phyloP scores from a whole-genome alignment of 1,140 invertebrate genomes.

The Chlorops oryzae region DNA sequence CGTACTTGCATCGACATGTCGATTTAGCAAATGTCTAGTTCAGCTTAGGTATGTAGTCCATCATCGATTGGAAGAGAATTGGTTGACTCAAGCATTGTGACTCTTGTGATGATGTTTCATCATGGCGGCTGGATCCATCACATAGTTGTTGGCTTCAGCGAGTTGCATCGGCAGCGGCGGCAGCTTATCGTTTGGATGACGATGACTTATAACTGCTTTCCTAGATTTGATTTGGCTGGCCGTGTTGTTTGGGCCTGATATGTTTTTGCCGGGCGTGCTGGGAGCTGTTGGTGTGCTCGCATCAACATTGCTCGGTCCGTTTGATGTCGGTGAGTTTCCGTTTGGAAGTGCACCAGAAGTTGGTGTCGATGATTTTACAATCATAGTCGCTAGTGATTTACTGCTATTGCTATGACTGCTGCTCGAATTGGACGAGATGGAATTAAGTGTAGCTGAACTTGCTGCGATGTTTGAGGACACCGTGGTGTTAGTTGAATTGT shows the following conservation, averaged over 20 bases:
- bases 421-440: not conserved
- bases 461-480: not conserved
- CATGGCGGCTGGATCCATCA: slow-evolving; percentile 43
- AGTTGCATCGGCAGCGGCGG: slow-evolving; percentile 44
- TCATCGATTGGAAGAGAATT: not conserved
- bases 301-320: not conserved
- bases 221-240: slow-evolving; percentile 49
- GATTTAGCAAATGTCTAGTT: too few species aligned
- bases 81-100: slow-evolving; percentile 26
- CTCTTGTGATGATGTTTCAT: slow-evolving; percentile 41
- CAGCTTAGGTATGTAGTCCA: too few species aligned
- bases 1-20: too few species aligned
- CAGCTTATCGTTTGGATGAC: slow-evolving; percentile 56
- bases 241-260: not conserved
- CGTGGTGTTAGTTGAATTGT: not conserved
- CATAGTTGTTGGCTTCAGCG: slow-evolving; percentile 46
- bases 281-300: not conserved
- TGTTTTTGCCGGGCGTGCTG: slow-evolving; percentile 4
- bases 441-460: not conserved
- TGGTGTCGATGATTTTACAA: not conserved
- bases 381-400: not conserved
- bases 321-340: not conserved
- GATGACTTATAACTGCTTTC: slow-evolving; percentile 54
- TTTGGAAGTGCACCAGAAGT: not conserved
- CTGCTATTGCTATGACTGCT: not conserved